Evolutionary conservation across 1,140 invertebrate genomes (phyloP), one percentile per base, ranked within the genome.

Genomic region (Reticulitermes speratus): DNA sequence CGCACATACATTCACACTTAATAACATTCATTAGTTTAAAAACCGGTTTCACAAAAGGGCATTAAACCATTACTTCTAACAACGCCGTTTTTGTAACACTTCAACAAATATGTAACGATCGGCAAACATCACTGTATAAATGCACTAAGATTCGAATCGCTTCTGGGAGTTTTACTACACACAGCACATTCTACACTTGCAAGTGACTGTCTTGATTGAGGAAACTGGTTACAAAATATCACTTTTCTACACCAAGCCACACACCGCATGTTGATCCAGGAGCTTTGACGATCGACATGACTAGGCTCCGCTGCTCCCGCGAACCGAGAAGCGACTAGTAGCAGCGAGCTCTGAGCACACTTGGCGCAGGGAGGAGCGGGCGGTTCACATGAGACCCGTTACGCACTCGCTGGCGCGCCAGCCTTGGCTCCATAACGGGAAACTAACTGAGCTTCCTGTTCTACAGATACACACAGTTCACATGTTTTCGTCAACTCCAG

Each of bases 401-500:
- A 75, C 65, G 65, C 65, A 75, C 65, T 30, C 59, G 8, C 25
- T 25, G 25, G 65, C 65, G 65, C 65, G 19, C 14, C 52, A 30
- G 65, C 65, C 65, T 30, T 75, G 65, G 65, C 65, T 75, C 65
- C n/a, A 75, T 75, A 75, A 75, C 65, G 65, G 65, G 65, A 75
- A 75, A 75, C 25, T 30, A 75, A 75, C 65, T 75, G 25, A n/a
- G n/a, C 65, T 75, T 30, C 65, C 65, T 30, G 65, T 30, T 75
- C 9, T 25, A 75, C n/a, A n/a, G 7, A 75, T 25, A 75, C 65
- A 30, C 25, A 30, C 65, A 23, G 59, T 65, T 65, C 45, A 16
- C 9, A 48, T 48, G 45, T 48, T 48, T 48, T 48, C 38, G 38
- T 38, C 45, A 48, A 48, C 45, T 48, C 3, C 45, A 48, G 45